Base-by-base conservation (phyloP, 1,140 invertebrate genomes). In the Eubasilissa regina region DNA sequence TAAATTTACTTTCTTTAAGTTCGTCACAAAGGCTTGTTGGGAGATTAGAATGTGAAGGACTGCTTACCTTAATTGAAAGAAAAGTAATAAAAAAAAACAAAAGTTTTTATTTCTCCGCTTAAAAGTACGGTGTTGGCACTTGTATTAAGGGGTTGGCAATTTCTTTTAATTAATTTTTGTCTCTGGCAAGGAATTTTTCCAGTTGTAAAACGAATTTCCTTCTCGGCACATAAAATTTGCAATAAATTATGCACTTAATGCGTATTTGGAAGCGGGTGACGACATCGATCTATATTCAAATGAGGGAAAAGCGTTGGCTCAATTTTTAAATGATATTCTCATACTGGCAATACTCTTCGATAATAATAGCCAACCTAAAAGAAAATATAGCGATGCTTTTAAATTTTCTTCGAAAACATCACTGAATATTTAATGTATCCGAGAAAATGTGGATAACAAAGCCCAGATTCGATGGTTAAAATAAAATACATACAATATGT, bases 101-200 rank as follows among this genome's bases (percentile, higher is more conserved):
- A 17, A 19, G 8, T 62, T 78, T 81, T 81, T 81, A 81, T 79
- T 77, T 74, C 77, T 81, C 75, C 76, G 75, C 78, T 81, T 76
- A 55, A 79, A 77, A 78, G 75, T n/a, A 62, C 17, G 19, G 17
- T 51, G 48, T 72, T 51, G 45, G 68, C 73, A 80, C 75, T 79
- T 77, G 77, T 47, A 17, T 51, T 79, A 60, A 75, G 21, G 44
- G 72, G 70, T 43, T 62, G 53, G 43, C 45, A 47, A 53, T 81
- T 81, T 51, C 77, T 81, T 81, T 81, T 81, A 81, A 81, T 81
- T 81, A 81, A 79, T 81, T 81, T 81, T 77, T 72, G 62, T 64
- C 64, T 76, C 73, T 19, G 13, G 47, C 60, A 17, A 77, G 55
- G 56, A 75, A 21, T 79, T 79, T 76, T 80, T 80, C 56, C 51